phyloP scores from a whole-genome alignment of 2,113 vertebrate genomes.

The Chaenocephalus aceratus region DNA sequence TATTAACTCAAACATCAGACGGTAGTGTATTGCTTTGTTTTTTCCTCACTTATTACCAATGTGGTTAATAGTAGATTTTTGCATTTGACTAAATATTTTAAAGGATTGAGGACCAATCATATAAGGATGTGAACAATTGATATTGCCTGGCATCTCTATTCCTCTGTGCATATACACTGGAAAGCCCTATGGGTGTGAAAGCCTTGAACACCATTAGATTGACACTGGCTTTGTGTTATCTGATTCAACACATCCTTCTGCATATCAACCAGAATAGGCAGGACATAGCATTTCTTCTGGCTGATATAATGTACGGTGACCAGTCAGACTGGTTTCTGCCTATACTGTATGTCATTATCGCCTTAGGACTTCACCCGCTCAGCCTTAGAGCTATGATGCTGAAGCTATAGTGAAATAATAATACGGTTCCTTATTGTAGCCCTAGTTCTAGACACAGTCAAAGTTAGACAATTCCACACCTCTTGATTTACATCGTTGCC shows the following conservation, averaged over 20 bases:
- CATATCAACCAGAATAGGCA: neutral
- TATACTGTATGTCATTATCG: neutral
- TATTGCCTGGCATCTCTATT: neutral
- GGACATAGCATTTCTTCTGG: neutral
- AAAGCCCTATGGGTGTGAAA: neutral
- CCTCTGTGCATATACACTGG: neutral
- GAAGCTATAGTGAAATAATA: neutral
- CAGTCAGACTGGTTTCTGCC: neutral
- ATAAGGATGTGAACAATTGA: neutral
- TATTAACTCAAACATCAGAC: neutral
- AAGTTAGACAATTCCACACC: too few species aligned
- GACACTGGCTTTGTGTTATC: neutral
- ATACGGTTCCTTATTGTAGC: too few species aligned
- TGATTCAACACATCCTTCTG: neutral
- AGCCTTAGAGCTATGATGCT: too few species aligned
- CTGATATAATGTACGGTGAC: neutral
- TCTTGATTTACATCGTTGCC: too few species aligned
- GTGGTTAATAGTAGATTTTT: neutral
- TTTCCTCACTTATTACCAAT: neutral
- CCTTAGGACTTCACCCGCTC: neutral
- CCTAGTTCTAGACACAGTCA: too few species aligned
- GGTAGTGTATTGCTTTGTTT: neutral
- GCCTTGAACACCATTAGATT: neutral
- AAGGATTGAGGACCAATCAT: neutral
- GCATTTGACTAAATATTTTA: neutral